These are phyloP conservation scores for Chlorops oryzae DNA, from an alignment of 1,140 invertebrate species.

Conservation along the genomic window DNA sequence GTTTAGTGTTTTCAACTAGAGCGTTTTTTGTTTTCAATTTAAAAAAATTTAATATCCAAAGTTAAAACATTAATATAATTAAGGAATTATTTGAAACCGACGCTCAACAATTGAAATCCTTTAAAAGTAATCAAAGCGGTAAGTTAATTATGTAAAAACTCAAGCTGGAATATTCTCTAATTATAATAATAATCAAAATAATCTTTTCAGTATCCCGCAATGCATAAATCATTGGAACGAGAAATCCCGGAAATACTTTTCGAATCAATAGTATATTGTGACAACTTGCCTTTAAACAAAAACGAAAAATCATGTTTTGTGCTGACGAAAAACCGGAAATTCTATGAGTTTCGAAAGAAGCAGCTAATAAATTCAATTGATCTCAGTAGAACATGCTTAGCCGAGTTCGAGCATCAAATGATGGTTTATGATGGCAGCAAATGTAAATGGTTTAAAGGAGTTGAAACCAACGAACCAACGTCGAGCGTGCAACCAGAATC, in stretches of 20 bases:
- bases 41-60: no score
- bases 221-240: neutral
- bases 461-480: no score
- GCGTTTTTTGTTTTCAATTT: no score
- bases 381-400: slow-evolving; percentile 4
- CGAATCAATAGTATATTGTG: slow-evolving; percentile 2
- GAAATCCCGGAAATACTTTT: slow-evolving; percentile 7
- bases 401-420: neutral
- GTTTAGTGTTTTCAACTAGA: no score
- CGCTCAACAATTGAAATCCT: no score
- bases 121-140: no score
- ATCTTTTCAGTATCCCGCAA: neutral
- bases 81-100: no score
- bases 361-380: slow-evolving; percentile 9
- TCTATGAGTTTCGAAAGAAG: slow-evolving; percentile 12
- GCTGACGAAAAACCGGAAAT: slow-evolving; percentile 13
- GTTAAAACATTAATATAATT: no score
- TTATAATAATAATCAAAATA: no score
- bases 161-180: no score
- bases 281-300: neutral
- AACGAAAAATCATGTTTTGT: slow-evolving; percentile 3
- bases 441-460: no score
- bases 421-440: slow-evolving; percentile 2
- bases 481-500: neutral
- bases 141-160: no score